Percentiles rank a stretch among this genome's conserved stretches.
Conservation (phyloP, 2,797 vertebrate genomes). For the Dryobates pubescens region DNA sequence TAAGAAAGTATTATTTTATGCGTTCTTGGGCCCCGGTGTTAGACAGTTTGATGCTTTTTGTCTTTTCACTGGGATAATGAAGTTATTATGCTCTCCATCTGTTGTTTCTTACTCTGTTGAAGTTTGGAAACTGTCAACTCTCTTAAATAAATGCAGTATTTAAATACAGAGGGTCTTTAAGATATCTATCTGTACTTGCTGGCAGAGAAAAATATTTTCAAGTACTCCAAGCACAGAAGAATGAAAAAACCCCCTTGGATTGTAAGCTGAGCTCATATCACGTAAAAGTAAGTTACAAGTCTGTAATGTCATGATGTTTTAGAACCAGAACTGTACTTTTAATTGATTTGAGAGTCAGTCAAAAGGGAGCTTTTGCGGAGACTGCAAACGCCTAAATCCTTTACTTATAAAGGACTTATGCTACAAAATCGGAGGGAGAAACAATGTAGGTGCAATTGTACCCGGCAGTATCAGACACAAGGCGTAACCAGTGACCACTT, state of each 20-base stretch:
- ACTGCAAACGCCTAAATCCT: neutral
- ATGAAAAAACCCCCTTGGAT: neutral
- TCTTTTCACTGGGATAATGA: neutral
- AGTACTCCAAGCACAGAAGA: conserved; percentile 2
- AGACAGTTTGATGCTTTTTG: conserved; percentile 55
- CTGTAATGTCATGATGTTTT: neutral
- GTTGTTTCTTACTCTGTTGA: conserved; percentile 43
- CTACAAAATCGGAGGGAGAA: neutral
- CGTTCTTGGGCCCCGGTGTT: neutral
- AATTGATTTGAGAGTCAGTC: neutral
- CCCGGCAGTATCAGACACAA: neutral
- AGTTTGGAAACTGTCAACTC: conserved; percentile 27
- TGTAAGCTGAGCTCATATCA: neutral
- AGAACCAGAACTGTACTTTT: neutral
- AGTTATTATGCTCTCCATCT: conserved; percentile 58
- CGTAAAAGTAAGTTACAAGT: neutral
- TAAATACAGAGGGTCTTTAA: conserved; percentile 22
- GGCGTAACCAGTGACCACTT: neutral
- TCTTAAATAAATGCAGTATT: conserved; percentile 18
- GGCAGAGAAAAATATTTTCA: conserved; percentile 22
- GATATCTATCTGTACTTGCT: conserved; percentile 6
- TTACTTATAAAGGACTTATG: neutral
- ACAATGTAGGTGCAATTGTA: neutral
- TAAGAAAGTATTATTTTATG: neutral
- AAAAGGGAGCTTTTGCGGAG: neutral